Conservation (phyloP, 2,113 vertebrate species). For the Rhizomys pruinosus region DNA sequence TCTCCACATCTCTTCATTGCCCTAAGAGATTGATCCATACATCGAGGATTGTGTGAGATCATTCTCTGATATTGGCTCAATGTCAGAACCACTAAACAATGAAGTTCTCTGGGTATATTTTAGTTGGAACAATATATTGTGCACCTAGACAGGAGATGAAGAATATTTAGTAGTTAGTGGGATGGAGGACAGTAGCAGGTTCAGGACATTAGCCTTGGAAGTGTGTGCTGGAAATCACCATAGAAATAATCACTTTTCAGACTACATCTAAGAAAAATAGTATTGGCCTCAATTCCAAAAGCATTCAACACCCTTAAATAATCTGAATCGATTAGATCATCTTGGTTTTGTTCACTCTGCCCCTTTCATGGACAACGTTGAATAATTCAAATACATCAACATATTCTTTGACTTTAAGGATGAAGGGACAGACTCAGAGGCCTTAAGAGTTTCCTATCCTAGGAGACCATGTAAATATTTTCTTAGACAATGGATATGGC, state of each 20-base stretch:
- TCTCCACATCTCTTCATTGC: not conserved
- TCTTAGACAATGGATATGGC: not conserved
- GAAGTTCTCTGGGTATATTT: no score
- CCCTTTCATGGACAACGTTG: not conserved
- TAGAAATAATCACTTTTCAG: not conserved
- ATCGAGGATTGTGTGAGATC: not conserved
- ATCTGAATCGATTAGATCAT: not conserved
- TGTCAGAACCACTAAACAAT: not conserved
- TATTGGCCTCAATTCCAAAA: not conserved
- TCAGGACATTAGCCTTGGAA: not conserved
- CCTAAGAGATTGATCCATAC: not conserved
- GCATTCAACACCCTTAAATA: not conserved
- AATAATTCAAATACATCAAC: not conserved
- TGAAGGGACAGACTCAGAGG: not conserved
- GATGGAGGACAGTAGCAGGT: not conserved
- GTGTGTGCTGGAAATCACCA: fast-evolving
- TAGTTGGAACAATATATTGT: no score
- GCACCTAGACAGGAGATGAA: not conserved
- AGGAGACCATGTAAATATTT: not conserved
- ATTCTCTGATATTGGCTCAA: not conserved
- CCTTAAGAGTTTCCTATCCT: not conserved
- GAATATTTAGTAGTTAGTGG: not conserved
- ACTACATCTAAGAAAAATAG: not conserved
- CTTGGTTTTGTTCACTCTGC: not conserved
- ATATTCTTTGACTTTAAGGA: not conserved